These are phyloP conservation scores for Aythya baeri DNA, from an alignment of 2,113 vertebrate genomes.

Conservation along the genomic window DNA sequence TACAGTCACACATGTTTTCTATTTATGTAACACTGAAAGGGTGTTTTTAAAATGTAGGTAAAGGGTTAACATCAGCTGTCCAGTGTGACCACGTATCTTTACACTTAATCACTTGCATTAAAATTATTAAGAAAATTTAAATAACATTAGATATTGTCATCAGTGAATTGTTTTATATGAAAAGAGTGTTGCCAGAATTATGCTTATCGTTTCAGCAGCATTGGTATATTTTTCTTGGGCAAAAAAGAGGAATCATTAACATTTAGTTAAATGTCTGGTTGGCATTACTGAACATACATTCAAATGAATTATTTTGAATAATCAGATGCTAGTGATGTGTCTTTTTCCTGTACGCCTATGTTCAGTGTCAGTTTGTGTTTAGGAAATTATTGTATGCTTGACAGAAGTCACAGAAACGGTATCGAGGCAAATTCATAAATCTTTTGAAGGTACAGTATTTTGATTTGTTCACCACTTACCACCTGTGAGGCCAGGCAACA, in stretches of 20 bases:
- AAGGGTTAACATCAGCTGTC: constrained; percentile 24
- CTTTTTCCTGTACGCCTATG: background rate
- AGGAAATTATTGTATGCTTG: background rate
- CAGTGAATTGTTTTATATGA: background rate
- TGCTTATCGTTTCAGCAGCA: background rate
- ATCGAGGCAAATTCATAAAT: background rate
- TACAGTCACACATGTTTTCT: background rate
- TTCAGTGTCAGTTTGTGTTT: background rate
- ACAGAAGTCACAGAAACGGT: background rate
- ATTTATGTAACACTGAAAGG: constrained; percentile 5
- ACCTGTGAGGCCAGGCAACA: constrained; percentile 88
- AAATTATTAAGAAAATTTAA: constrained; percentile 63
- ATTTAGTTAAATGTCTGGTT: background rate
- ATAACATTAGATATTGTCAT: constrained; percentile 27
- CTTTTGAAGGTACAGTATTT: background rate
- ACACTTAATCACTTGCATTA: constrained; percentile 56
- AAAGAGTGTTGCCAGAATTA: background rate
- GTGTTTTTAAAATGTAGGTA: background rate
- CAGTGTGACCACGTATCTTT: background rate
- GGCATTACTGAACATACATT: background rate
- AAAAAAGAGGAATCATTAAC: background rate
- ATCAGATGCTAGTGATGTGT: background rate
- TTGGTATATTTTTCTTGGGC: background rate
- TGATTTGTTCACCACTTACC: constrained; percentile 80
- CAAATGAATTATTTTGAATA: constrained; percentile 31